Base-by-base conservation (phyloP, 1,140 invertebrate genomes). In the Apocrypta bakeri region DNA sequence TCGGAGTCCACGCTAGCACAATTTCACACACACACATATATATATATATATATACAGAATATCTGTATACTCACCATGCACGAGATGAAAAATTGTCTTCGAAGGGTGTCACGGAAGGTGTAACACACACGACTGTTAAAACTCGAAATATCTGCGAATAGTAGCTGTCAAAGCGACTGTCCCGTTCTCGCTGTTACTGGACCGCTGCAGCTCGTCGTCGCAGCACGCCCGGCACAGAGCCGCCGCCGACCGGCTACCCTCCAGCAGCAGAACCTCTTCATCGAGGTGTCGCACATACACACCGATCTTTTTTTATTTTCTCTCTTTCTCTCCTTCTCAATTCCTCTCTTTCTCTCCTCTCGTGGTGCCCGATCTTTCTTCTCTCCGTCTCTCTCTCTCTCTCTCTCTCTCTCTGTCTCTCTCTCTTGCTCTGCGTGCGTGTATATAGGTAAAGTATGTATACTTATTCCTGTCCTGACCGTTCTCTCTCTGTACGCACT, bases 31-130 rank as follows among this genome's bases (percentile, higher is more conserved):
- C n/a, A n/a, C n/a, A n/a, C n/a, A n/a, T n/a, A n/a, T n/a, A n/a
- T n/a, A n/a, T n/a, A n/a, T n/a, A n/a, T n/a, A n/a, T n/a, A n/a
- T n/a, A n/a, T n/a, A n/a, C n/a, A n/a, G n/a, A n/a, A n/a, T n/a
- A n/a, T n/a, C n/a, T n/a, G n/a, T n/a, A 24, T 14, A 85, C 85
- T 87, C 72, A 88, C 84, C 85, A 88, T 85, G 81, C 82, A 86
- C 83, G 64, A 74, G 42, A 76, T 33, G 69, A 75, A 75, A 40
- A 9, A 48, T 68, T 40, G 31, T 3, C 24, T 21, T n/a, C 0
- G 17, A 14, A 68, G 1, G 25, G 25, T 27, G 3, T 27, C 2
- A 48, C 64, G 27, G 69, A 64, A 64, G 56, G 66, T 68, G 14
- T 25, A 21, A 40, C n/a, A 24, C 37, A 48, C 29, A 40, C 42